Conservation (phyloP, 2,888 invertebrate genomes). For the Agonopterix arenella region DNA sequence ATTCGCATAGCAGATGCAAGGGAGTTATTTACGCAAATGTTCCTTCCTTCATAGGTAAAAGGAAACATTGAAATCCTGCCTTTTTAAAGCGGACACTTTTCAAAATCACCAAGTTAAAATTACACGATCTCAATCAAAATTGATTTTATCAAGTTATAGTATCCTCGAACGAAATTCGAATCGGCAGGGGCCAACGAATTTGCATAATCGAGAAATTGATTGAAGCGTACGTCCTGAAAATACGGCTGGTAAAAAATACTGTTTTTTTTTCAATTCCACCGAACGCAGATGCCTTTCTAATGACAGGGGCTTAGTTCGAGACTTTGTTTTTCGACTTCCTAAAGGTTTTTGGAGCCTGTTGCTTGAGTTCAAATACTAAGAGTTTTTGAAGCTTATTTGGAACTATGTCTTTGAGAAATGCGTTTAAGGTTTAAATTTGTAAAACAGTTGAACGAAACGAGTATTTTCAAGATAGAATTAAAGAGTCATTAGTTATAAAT, state of each 20-base stretch:
- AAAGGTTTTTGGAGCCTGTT: constrained; percentile 3
- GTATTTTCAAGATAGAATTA: too few relatives aligned
- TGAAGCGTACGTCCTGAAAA: constrained; percentile 60
- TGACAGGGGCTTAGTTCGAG: constrained; percentile 22
- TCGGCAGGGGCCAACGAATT: constrained; percentile 44
- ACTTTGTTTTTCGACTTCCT: constrained; percentile 2
- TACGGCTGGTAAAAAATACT: constrained; percentile 29
- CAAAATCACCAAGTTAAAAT: constrained; percentile 36
- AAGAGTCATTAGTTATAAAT: too few relatives aligned
- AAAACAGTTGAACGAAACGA: too few relatives aligned
- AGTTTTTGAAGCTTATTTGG: too few relatives aligned
- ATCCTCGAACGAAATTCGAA: constrained; percentile 37
- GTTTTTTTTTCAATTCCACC: constrained; percentile 40
- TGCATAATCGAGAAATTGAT: constrained; percentile 73
- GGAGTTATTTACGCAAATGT: too few relatives aligned
- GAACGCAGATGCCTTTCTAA: constrained; percentile 54
- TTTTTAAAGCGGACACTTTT: constrained; percentile 8
- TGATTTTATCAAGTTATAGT: constrained; percentile 44
- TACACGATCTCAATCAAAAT: constrained; percentile 43
- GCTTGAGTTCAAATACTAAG: background rate
- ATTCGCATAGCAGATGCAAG: too few relatives aligned
- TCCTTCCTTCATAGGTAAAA: too few relatives aligned
- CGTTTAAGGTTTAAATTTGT: too few relatives aligned
- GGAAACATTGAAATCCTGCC: too few relatives aligned
- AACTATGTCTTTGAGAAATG: too few relatives aligned